Evolutionary conservation across 2,113 vertebrate species (phyloP), one percentile per base, ranked within the genome.

Genomic region (Lipotes vexillifer): DNA sequence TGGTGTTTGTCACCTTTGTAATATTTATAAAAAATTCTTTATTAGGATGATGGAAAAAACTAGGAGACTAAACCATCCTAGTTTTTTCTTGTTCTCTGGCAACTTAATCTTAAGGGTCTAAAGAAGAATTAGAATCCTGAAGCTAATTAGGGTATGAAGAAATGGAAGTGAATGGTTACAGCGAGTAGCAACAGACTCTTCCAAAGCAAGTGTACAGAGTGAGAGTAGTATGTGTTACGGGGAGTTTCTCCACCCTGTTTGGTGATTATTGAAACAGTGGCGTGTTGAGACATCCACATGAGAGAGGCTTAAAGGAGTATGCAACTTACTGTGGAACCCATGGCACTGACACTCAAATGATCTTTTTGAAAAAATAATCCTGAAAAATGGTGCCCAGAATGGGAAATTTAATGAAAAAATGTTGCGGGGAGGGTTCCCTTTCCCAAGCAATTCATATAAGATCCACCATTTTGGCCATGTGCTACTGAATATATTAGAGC

Each of bases 151-250:
- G 25, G 18, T 33, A 27, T 52, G 2, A 1, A 38, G n/a, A 31
- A 59, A 27, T 20, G 25, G 11, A 85, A 17, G 6, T 17, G 15
- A 8, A 6, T 29, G 4, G 2, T 23, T 46, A 3, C 27, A 46
- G 31, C 3, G 13, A 2, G 4, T 2, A 10, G 11, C 18, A 18
- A 3, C 0, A 20, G 29, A 38, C 3, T 12, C 59, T 46, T 52
- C 6, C 31, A 21, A 13, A 74, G 18, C 33, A 23, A 14, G 14
- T 12, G 9, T 4, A 23, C 9, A 29, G 38, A 41, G 17, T 23
- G 0, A 36, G 52, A 11, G 9, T 1, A 2, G 4, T 41, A 1
- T 20, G 10, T 18, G n/a, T 10, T 44, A 20, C 8, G 21, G 13
- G 31, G 17, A 27, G n/a, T 13, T 52, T 13, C 8, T 68, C 13